phyloP scores from a whole-genome alignment of 2,797 vertebrate genomes.

The Pterois miles region DNA sequence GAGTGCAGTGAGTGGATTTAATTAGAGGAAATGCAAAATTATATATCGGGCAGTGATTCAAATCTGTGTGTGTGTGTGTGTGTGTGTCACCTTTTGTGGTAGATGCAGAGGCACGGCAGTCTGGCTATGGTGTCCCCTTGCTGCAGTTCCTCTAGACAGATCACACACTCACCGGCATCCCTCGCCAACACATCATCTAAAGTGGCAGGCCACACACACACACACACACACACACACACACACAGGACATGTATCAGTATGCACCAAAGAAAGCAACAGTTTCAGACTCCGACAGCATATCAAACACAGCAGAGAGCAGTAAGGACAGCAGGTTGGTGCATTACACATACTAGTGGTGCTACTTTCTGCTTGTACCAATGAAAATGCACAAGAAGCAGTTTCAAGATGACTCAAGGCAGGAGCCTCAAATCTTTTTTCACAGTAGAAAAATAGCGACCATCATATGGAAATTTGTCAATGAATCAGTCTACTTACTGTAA shows the following conservation, averaged over 20 bases:
- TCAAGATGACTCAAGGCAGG: not conserved
- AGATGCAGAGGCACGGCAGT: slow-evolving; percentile 99
- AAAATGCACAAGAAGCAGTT: not conserved
- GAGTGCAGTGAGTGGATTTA: slow-evolving; percentile 38
- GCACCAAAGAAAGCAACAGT: slow-evolving; percentile 28
- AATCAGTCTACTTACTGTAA: not conserved
- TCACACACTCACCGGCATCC: slow-evolving; percentile 97
- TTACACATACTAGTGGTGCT: slow-evolving; percentile 4
- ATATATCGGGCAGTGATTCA: slow-evolving; percentile 42
- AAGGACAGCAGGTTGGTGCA: slow-evolving; percentile 21
- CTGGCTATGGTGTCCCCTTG: slow-evolving; percentile 98
- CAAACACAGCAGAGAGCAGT: slow-evolving; percentile 43
- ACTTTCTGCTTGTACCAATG: not conserved
- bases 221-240: slow-evolving; percentile 32
- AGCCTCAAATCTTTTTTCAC: not conserved
- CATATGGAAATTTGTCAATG: not conserved
- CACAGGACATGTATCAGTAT: slow-evolving; percentile 48
- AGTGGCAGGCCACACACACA: slow-evolving; percentile 39
- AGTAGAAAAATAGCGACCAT: not conserved
- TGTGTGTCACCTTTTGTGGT: slow-evolving; percentile 94
- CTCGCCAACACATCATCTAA: slow-evolving; percentile 96
- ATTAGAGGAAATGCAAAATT: slow-evolving; percentile 57
- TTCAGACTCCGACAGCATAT: slow-evolving; percentile 38
- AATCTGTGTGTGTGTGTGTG: slow-evolving; percentile 11
- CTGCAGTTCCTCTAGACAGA: slow-evolving; percentile 98